Evolutionary conservation across 1,140 invertebrate species (phyloP).

Genomic region (Drosophila takahashii): DNA sequence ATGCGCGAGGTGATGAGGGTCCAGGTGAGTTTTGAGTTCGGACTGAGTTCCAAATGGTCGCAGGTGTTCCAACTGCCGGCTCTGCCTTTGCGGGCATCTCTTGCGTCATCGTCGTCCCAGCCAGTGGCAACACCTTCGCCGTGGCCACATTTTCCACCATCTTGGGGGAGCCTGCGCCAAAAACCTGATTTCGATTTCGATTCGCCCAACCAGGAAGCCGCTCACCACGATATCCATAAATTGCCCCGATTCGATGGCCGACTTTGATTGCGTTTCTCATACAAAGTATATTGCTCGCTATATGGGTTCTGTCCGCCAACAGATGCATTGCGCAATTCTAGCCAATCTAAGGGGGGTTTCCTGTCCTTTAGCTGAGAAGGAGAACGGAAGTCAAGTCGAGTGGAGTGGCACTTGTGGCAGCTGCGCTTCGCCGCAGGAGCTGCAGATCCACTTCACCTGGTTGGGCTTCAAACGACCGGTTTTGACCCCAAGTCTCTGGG

Average conservation of each 20-base stretch:
- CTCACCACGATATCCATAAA: slow-evolving; percentile 50
- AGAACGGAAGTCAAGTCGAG: slow-evolving; percentile 31
- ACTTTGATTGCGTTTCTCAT: slow-evolving; percentile 52
- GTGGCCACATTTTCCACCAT: slow-evolving; percentile 42
- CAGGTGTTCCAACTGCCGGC: slow-evolving; percentile 65
- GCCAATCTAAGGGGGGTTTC: slow-evolving; percentile 21
- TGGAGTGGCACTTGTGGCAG: slow-evolving; percentile 4
- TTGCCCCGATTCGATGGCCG: slow-evolving; percentile 49
- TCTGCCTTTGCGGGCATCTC: slow-evolving; percentile 59
- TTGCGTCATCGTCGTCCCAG: slow-evolving; percentile 56
- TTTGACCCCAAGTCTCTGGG: slow-evolving; percentile 19
- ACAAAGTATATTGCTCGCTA: slow-evolving; percentile 48
- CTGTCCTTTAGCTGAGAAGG: slow-evolving; percentile 24
- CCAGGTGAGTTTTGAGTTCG: slow-evolving; percentile 82
- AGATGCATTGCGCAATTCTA: slow-evolving; percentile 43
- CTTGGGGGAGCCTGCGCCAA: slow-evolving; percentile 58
- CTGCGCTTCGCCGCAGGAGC: slow-evolving; percentile 16
- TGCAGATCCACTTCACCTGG: slow-evolving; percentile 28
- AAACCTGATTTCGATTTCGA: slow-evolving; percentile 72
- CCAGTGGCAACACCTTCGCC: slow-evolving; percentile 68
- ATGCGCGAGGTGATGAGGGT: slow-evolving; percentile 87
- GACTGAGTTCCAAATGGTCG: slow-evolving; percentile 17
- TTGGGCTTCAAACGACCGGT: slow-evolving; percentile 40
- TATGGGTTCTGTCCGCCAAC: slow-evolving; percentile 59
- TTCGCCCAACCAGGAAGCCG: slow-evolving; percentile 68